A percentile compares a stretch with the other conserved stretches of the same genome.
Evolutionary conservation across 2,113 vertebrate genomes (phyloP).

Genomic region (Megatriorchis doriae): DNA sequence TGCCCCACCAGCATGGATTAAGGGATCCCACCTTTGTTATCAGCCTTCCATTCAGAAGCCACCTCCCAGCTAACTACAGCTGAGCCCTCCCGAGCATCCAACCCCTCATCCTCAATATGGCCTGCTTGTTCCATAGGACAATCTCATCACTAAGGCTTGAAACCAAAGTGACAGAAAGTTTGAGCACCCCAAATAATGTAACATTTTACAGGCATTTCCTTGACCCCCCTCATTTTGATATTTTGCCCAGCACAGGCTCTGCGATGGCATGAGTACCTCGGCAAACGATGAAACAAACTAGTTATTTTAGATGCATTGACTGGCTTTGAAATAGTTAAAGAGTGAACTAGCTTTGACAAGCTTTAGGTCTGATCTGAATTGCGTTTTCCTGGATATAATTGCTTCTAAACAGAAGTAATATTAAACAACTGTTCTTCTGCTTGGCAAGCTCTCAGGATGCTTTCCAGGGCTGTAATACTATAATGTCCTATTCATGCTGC

Average conservation of each 20-base stretch:
- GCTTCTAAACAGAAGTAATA: background rate
- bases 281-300: background rate
- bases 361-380: background rate
- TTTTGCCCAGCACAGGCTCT: background rate
- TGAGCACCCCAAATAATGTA: background rate
- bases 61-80: background rate
- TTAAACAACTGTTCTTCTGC: background rate
- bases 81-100: background rate
- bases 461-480: background rate
- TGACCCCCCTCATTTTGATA: background rate
- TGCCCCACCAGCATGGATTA: background rate
- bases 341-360: background rate
- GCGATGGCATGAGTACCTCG: accelerated
- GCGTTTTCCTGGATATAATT: background rate
- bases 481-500: background rate
- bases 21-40: background rate
- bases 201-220: background rate
- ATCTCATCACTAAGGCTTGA: background rate
- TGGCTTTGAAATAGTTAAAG: background rate
- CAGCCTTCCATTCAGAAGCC: background rate
- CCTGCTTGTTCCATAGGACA: background rate
- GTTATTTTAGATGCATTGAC: background rate
- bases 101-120: background rate
- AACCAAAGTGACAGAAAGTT: background rate
- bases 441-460: background rate